Percentiles rank a stretch among this genome's conserved stretches.
Conservation (phyloP, 2,113 vertebrate species). For the Macrotus californicus region DNA sequence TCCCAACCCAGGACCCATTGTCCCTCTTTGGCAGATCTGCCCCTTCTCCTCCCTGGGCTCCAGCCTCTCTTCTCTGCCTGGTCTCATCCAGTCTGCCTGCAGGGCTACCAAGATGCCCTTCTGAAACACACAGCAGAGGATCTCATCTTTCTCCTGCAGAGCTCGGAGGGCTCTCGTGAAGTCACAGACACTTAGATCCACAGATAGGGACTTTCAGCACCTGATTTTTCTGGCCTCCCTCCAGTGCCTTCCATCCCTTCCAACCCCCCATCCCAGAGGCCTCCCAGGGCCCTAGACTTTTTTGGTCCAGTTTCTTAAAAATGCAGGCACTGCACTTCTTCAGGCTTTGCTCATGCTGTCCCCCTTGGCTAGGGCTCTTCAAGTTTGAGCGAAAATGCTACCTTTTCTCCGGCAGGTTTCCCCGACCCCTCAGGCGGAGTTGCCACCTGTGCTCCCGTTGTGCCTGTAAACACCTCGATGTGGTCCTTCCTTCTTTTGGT, state of each 20-base stretch:
- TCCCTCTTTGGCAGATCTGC: background rate
- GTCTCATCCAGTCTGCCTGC: fast-evolving
- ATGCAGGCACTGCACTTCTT: fast-evolving
- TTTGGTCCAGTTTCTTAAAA: background rate
- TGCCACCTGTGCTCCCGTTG: background rate
- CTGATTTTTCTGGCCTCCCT: conserved; percentile 30
- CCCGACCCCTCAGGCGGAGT: background rate
- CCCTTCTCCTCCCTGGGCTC: background rate
- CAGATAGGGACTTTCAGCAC: background rate
- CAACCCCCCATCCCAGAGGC: background rate
- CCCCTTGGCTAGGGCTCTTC: conserved; percentile 29
- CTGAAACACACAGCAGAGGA: background rate
- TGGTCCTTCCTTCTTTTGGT: background rate
- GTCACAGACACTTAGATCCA: background rate
- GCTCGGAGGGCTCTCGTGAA: background rate
- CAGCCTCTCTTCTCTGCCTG: background rate
- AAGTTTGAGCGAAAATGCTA: background rate
- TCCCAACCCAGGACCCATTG: background rate
- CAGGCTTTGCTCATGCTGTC: background rate
- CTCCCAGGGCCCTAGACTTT: background rate
- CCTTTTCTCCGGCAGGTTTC: background rate
- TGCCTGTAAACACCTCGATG: background rate
- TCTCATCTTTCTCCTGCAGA: background rate
- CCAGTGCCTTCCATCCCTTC: background rate
- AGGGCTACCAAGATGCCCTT: background rate